A percentile compares a stretch with the other conserved stretches of the same genome.
Conservation (phyloP, 2,113 vertebrate genomes). For the Cephalopholis sonnerati region DNA sequence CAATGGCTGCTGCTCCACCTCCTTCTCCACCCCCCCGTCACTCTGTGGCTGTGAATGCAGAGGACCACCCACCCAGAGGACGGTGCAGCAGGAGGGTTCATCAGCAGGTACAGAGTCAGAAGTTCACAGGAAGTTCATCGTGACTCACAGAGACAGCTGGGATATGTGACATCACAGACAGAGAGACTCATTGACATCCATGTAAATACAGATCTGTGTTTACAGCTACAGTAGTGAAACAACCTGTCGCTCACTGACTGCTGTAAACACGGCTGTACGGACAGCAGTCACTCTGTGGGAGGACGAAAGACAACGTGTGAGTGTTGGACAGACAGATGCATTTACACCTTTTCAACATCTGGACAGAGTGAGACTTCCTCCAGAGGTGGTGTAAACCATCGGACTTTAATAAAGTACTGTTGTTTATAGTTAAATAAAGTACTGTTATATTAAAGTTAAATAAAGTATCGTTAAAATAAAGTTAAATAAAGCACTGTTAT, state of each 20-base stretch:
- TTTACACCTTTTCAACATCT: not conserved
- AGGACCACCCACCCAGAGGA: constrained; percentile 76
- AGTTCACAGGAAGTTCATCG: constrained; percentile 77
- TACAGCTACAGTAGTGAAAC: constrained; percentile 7
- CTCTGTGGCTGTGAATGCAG: constrained; percentile 21
- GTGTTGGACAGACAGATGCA: too few relatives aligned
- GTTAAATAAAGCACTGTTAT: too few relatives aligned
- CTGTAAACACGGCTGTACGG: too few relatives aligned
- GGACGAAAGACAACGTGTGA: too few relatives aligned
- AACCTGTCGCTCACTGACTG: constrained; percentile 16
- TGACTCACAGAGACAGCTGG: constrained; percentile 42
- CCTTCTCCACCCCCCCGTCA: constrained; percentile 5
- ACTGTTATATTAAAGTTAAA: too few relatives aligned
- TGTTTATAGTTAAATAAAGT: too few relatives aligned
- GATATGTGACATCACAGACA: constrained; percentile 26
- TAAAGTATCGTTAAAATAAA: too few relatives aligned
- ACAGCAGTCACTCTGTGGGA: too few relatives aligned
- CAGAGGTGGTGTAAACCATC: too few relatives aligned
- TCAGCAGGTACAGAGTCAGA: constrained; percentile 67
- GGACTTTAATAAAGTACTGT: too few relatives aligned
- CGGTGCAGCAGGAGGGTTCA: constrained; percentile 15
- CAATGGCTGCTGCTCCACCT: constrained; percentile 21
- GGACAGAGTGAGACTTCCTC: not conserved
- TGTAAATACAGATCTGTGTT: constrained; percentile 19
- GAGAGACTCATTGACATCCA: not conserved